Evolutionary conservation across 1,140 invertebrate species (phyloP).

Genomic region (Plectrocnemia conspersa): DNA sequence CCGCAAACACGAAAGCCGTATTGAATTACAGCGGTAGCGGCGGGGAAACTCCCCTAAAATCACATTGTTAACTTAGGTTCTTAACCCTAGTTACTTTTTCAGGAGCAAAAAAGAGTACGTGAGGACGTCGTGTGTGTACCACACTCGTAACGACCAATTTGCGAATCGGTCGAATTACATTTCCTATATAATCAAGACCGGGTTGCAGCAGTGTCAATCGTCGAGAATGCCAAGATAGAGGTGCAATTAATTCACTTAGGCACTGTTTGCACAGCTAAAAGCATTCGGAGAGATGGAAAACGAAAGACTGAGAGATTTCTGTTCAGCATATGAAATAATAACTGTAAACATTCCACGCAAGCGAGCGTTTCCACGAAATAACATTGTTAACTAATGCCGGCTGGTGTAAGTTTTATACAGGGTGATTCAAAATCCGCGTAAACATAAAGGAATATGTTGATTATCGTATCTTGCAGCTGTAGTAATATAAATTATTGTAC

Average conservation of each 20-base stretch:
- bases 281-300: slow-evolving; percentile 14
- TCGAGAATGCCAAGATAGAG: no score
- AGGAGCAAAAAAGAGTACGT: no score
- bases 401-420: no score
- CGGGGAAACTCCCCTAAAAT: slow-evolving; percentile 8
- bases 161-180: neutral
- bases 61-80: slow-evolving; percentile 15
- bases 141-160: neutral
- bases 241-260: slow-evolving; percentile 34
- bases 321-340: slow-evolving; percentile 31
- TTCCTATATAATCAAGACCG: neutral
- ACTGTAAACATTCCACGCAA: slow-evolving; percentile 32
- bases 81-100: no score
- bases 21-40: slow-evolving; percentile 2
- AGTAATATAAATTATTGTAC: no score
- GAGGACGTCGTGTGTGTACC: neutral
- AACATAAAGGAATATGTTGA: no score
- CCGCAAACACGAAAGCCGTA: slow-evolving; percentile 7
- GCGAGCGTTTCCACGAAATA: slow-evolving; percentile 30
- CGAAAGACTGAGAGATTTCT: neutral
- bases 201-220: slow-evolving; percentile 1
- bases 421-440: no score
- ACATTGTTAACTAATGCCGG: slow-evolving; percentile 19
- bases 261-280: slow-evolving; percentile 30
- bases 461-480: no score